These are phyloP conservation scores for Pavo muticus DNA, from an alignment of 2,113 vertebrate genomes.

Conservation along the genomic window DNA sequence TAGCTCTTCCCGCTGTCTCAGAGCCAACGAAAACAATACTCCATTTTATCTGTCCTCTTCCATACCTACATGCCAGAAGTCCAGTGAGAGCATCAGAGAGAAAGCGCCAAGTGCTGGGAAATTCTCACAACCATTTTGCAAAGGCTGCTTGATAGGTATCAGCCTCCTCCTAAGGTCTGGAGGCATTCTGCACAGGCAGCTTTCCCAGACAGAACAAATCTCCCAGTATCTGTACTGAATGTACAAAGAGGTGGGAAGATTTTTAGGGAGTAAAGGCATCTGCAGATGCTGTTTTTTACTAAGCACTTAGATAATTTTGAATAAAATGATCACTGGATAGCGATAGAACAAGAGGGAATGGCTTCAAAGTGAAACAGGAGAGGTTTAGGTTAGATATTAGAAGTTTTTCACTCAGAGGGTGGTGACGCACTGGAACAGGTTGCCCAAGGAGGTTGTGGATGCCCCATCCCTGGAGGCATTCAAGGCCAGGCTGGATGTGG, in stretches of 20 bases:
- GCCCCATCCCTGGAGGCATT: too few relatives aligned
- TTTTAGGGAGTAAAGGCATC: slow-evolving; percentile 20
- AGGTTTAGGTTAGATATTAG: too few relatives aligned
- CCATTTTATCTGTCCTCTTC: slow-evolving; percentile 40
- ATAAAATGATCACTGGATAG: neutral
- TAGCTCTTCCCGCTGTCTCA: slow-evolving; percentile 32
- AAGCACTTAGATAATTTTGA: neutral
- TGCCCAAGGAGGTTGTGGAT: too few relatives aligned
- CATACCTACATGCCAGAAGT: slow-evolving; percentile 18
- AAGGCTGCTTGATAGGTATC: slow-evolving; percentile 19
- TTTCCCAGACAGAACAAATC: slow-evolving; percentile 32
- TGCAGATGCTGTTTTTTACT: neutral
- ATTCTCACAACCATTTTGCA: slow-evolving; percentile 34
- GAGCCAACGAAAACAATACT: slow-evolving; percentile 22
- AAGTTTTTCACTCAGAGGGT: too few relatives aligned
- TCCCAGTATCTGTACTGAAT: neutral
- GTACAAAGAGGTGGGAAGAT: slow-evolving; percentile 29
- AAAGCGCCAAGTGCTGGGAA: neutral
- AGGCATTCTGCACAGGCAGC: slow-evolving; percentile 26
- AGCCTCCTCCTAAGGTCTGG: slow-evolving; percentile 9
- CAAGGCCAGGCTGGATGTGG: too few relatives aligned
- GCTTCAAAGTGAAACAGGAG: too few relatives aligned
- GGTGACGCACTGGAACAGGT: too few relatives aligned
- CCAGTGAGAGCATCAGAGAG: slow-evolving; percentile 27
- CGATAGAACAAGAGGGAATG: too few relatives aligned